A percentile compares a stretch with the other conserved stretches of the same genome.
phyloP scores from a whole-genome alignment of 1,140 invertebrate genomes.

The Berghia stephanieae region DNA sequence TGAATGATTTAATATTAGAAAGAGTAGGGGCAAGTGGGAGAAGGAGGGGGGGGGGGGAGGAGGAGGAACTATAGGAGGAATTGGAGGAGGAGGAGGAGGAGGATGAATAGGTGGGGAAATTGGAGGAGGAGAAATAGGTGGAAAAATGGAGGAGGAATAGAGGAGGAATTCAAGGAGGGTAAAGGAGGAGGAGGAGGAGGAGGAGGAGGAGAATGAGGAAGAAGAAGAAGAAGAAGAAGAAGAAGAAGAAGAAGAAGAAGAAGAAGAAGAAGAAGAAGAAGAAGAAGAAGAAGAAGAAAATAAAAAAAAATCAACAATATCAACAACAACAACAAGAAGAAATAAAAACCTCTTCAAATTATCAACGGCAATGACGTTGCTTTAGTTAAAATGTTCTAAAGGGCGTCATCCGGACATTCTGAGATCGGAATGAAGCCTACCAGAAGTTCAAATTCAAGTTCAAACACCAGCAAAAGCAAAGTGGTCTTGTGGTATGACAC shows the following conservation, averaged over 20 bases:
- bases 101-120: background rate
- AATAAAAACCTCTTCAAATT: too few relatives aligned
- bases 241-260: background rate
- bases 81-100: background rate
- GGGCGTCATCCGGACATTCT: too few relatives aligned
- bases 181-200: background rate
- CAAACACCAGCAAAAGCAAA: too few relatives aligned
- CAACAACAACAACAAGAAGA: too few relatives aligned
- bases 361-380: too few relatives aligned
- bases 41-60: too few relatives aligned
- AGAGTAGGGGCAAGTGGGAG: too few relatives aligned
- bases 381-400: too few relatives aligned
- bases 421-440: too few relatives aligned
- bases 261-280: conserved; percentile 3
- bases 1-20: too few relatives aligned
- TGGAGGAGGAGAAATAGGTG: background rate
- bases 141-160: background rate
- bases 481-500: too few relatives aligned
- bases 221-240: background rate
- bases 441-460: too few relatives aligned
- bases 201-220: background rate
- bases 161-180: background rate
- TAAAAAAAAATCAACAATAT: background rate
- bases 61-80: background rate
- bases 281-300: conserved; percentile 10